A percentile compares a stretch with the other conserved stretches of the same genome.
These are phyloP conservation scores for Anoplolepis gracilipes DNA, from an alignment of 1,140 invertebrate species.

Conservation along the genomic window DNA sequence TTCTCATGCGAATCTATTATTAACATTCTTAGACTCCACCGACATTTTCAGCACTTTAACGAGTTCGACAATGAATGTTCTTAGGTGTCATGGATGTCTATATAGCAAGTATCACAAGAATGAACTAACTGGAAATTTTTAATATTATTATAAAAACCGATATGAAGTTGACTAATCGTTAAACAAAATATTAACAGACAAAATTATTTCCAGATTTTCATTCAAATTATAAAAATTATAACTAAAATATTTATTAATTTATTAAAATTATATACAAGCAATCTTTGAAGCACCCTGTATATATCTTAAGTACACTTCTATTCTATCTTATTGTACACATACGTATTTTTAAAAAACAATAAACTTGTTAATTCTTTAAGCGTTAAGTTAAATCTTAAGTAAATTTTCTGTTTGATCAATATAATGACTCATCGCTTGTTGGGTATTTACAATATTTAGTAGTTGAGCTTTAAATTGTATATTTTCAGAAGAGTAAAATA, in stretches of 20 bases:
- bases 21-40: slow-evolving; percentile 24
- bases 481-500: not conserved
- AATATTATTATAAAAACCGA: not conserved
- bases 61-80: not conserved
- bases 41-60: slow-evolving; percentile 1
- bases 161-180: not conserved
- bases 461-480: not conserved
- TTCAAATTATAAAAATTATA: slow-evolving; percentile 7
- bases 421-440: not conserved
- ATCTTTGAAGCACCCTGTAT: not conserved
- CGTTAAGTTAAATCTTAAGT: not conserved
- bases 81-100: not conserved
- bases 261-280: not conserved
- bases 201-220: not conserved
- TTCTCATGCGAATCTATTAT: slow-evolving; percentile 46
- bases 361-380: not conserved
- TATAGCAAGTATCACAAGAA: not conserved
- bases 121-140: not conserved
- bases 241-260: slow-evolving; percentile 20
- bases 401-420: slow-evolving; percentile 3
- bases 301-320: not conserved
- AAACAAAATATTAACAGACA: not conserved
- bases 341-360: not conserved
- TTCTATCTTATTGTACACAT: not conserved
- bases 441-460: too few relatives aligned